Evolutionary conservation across 2,888 invertebrate genomes (phyloP).

Genomic region (Macrophya alboannulata): DNA sequence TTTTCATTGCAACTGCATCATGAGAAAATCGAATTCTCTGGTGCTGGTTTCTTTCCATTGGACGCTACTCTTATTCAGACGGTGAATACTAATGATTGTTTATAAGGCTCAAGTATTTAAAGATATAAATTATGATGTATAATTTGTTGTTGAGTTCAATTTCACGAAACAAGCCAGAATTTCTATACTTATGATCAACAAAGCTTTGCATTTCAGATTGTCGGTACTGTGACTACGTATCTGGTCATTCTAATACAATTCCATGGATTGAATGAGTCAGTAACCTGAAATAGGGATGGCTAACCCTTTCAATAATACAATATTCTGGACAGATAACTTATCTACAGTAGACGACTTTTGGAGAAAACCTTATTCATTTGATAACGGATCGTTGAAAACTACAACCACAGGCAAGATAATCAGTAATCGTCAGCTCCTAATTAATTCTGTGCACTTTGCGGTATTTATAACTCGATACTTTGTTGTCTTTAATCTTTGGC

Average conservation of each 20-base stretch:
- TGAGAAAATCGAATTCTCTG: slow-evolving; percentile 39
- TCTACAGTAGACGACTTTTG: neutral
- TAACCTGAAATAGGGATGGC: neutral
- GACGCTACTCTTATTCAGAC: slow-evolving; percentile 42
- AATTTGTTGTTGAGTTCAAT: neutral
- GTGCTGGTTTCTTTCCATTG: slow-evolving; percentile 35
- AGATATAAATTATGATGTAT: neutral
- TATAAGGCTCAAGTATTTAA: neutral
- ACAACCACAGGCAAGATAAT: neutral
- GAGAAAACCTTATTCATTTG: neutral
- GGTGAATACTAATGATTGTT: neutral
- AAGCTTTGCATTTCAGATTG: slow-evolving; percentile 9
- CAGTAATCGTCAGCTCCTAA: neutral
- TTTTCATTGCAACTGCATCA: slow-evolving; percentile 36
- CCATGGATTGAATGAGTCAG: neutral
- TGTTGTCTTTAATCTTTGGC: neutral
- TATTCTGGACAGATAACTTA: neutral
- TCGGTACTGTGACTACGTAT: slow-evolving; percentile 33
- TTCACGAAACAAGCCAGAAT: neutral
- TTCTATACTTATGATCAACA: neutral
- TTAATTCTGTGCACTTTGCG: neutral
- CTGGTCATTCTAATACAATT: slow-evolving; percentile 52
- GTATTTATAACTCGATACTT: neutral
- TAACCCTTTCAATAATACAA: neutral
- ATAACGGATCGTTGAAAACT: neutral